Evolutionary conservation across 1,140 invertebrate genomes (phyloP).

Genomic region (Rhizoglyphus robini): DNA sequence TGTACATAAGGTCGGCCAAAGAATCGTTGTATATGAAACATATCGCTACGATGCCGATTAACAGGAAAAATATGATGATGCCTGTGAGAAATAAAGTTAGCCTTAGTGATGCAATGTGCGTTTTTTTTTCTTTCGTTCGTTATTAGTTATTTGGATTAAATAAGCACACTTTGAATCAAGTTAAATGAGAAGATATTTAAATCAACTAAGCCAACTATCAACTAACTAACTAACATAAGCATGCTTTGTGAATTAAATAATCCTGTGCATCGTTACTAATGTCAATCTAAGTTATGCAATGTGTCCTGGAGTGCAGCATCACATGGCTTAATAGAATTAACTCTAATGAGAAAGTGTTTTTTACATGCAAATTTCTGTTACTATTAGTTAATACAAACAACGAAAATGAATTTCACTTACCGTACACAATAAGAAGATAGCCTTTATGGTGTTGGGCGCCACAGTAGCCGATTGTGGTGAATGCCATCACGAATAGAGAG

Average conservation of each 20-base stretch:
- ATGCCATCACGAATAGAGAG: conserved; percentile 23
- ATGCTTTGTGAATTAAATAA: too few species aligned
- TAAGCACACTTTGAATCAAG: too few species aligned
- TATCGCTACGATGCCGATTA: conserved; percentile 8
- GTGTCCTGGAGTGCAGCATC: too few species aligned
- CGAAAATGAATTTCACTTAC: conserved; percentile 1
- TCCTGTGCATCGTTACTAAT: too few species aligned
- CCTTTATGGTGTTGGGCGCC: conserved; percentile 23
- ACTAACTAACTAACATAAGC: too few species aligned
- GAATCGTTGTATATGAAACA: conserved; percentile 17
- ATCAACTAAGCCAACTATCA: too few species aligned
- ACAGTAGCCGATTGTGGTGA: conserved; percentile 24
- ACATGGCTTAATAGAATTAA: neutral
- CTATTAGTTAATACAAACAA: neutral
- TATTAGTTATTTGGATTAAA: too few species aligned
- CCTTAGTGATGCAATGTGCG: too few species aligned
- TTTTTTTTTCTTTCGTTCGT: neutral
- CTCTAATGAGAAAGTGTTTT: neutral
- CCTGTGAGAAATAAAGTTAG: neutral
- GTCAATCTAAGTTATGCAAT: too few species aligned
- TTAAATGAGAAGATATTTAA: too few species aligned
- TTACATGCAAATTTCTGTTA: neutral
- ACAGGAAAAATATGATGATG: conserved; percentile 11
- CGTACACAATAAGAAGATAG: conserved; percentile 22
- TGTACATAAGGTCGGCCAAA: neutral